Evolutionary conservation across 2,888 invertebrate species (phyloP).

Genomic region (Ormyrus rosae): DNA sequence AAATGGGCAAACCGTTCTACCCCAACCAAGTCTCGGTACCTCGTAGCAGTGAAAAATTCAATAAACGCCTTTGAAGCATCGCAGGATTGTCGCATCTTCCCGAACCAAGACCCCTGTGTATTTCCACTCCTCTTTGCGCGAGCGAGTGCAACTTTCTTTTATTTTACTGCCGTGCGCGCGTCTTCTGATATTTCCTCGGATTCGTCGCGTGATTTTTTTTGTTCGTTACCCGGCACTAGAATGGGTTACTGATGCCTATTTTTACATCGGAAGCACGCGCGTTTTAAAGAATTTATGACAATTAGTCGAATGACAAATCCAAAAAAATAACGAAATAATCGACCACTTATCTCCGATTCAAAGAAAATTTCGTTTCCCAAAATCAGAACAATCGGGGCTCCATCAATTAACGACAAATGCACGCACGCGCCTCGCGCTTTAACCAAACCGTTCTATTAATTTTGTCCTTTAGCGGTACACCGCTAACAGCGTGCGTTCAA

Average conservation of each 20-base stretch:
- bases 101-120: background rate
- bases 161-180: background rate
- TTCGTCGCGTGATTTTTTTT: no score
- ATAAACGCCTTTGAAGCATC: conserved; percentile 42
- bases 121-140: background rate
- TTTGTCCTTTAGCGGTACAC: conserved; percentile 1
- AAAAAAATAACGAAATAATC: no score
- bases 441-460: conserved; percentile 8
- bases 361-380: no score
- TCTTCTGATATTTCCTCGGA: no score
- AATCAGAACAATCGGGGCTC: no score
- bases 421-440: background rate
- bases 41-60: conserved; percentile 16
- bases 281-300: no score
- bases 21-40: background rate
- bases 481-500: background rate
- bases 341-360: no score
- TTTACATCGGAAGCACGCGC: no score
- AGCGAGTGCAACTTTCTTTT: conserved; percentile 9
- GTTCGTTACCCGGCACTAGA: no score
- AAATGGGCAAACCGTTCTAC: conserved; percentile 13
- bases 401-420: no score
- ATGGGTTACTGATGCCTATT: no score
- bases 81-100: background rate
- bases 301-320: no score